Evolutionary conservation across 2,797 vertebrate species (phyloP).

Genomic region (Bovichtus diacanthus): DNA sequence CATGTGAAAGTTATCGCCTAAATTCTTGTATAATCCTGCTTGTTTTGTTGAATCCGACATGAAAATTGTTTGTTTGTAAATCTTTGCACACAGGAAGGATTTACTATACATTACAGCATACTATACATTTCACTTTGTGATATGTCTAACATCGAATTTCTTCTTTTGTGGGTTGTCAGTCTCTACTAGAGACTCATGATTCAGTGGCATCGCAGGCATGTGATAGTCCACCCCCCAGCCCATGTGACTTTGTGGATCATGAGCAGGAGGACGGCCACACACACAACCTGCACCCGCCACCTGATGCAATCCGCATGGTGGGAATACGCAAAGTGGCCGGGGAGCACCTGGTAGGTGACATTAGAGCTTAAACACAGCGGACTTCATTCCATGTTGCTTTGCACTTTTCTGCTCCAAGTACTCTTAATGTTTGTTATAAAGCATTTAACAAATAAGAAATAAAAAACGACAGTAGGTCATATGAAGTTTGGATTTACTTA

Average conservation of each 20-base stretch:
- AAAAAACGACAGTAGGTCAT: background rate
- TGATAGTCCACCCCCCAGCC: conserved; percentile 89
- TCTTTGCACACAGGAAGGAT: background rate
- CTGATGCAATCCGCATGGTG: conserved; percentile 94
- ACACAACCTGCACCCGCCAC: conserved; percentile 80
- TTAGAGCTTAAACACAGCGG: background rate
- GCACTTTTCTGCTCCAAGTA: background rate
- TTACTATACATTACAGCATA: no score
- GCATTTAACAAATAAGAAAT: background rate
- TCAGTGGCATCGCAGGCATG: conserved; percentile 93
- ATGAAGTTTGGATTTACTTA: background rate
- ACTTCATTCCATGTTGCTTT: background rate
- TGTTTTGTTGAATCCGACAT: background rate
- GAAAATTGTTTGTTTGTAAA: background rate
- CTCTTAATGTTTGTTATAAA: background rate
- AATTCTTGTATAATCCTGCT: background rate
- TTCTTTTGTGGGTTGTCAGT: conserved; percentile 75
- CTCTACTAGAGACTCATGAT: conserved; percentile 94
- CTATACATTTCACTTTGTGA: no score
- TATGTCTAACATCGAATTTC: background rate
- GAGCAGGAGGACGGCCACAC: conserved; percentile 66
- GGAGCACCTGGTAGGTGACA: conserved; percentile 87
- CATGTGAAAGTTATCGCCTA: no score
- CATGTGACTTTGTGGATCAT: conserved; percentile 83
- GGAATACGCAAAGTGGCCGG: conserved; percentile 93